Percentiles rank a stretch among this genome's conserved stretches.
Conservation (phyloP, 2,888 invertebrate species). For the Cosmorhoe ocellata region DNA sequence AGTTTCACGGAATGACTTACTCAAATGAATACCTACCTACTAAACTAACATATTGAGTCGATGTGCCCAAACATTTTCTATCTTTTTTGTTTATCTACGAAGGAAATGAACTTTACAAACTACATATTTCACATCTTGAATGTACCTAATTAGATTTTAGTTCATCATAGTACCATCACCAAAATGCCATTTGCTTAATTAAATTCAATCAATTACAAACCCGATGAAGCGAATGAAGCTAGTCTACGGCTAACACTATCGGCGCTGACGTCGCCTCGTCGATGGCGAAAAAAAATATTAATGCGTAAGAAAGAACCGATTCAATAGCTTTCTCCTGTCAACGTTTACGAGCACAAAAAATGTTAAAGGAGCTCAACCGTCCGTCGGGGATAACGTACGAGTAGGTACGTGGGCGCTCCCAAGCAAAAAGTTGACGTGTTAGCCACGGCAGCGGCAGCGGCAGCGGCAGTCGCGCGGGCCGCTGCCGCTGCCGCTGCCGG, state of each 20-base stretch:
- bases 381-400: conserved; percentile 34
- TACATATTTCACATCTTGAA: too few species aligned
- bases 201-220: too few species aligned
- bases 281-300: conserved; percentile 28
- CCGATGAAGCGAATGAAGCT: conserved; percentile 21
- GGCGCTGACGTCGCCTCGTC: conserved; percentile 25
- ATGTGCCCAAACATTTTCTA: too few species aligned
- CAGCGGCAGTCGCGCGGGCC: conserved; percentile 1
- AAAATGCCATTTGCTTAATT: too few species aligned
- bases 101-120: too few species aligned
- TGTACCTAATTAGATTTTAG: too few species aligned
- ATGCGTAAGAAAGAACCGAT: conserved; percentile 40
- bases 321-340: conserved; percentile 66
- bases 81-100: too few species aligned
- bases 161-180: too few species aligned
- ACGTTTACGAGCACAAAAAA: conserved; percentile 53
- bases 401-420: conserved; percentile 5
- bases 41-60: too few species aligned
- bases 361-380: conserved; percentile 45
- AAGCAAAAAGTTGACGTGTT: conserved; percentile 54
- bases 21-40: too few species aligned
- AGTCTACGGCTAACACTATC: conserved; percentile 23
- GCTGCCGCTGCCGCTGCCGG: conserved; percentile 34
- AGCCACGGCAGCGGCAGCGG: background rate
- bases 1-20: too few species aligned